A percentile compares a stretch with the other conserved stretches of the same genome.
phyloP scores from a whole-genome alignment of 2,113 vertebrate species.

The Ursus arctos region DNA sequence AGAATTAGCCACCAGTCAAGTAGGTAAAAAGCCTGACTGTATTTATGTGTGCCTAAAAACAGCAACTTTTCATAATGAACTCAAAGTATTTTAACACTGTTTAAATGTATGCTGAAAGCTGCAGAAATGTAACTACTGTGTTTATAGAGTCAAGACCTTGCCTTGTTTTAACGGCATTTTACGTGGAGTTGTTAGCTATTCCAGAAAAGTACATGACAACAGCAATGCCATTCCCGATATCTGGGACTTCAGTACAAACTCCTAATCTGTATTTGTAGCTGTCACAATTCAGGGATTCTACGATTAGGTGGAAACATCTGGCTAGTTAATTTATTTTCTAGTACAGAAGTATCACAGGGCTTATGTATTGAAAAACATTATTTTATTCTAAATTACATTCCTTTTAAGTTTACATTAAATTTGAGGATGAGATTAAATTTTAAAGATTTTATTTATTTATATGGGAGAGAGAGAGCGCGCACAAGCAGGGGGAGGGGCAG shows the following conservation, averaged over 20 bases:
- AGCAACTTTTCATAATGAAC: not conserved
- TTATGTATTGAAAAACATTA: not conserved
- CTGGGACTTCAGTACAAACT: not conserved
- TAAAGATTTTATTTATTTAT: not conserved
- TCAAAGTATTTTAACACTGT: not conserved
- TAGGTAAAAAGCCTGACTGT: not conserved
- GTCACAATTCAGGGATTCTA: not conserved
- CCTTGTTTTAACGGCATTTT: not conserved
- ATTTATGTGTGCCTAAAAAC: not conserved
- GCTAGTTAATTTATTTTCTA: not conserved
- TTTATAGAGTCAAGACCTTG: not conserved
- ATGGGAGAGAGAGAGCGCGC: not conserved
- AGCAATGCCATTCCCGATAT: not conserved
- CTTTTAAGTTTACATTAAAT: not conserved
- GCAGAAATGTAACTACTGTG: not conserved
- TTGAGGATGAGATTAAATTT: not conserved
- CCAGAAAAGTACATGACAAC: not conserved
- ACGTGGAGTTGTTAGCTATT: not conserved
- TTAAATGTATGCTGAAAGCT: not conserved
- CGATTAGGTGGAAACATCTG: not conserved
- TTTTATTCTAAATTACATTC: not conserved
- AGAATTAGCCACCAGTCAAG: not conserved
- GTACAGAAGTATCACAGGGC: not conserved
- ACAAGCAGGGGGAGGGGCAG: not conserved
- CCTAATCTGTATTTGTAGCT: not conserved